A percentile compares a stretch with the other conserved stretches of the same genome.
Conservation (phyloP, 2,888 invertebrate genomes). For the Eumerus sabulonum region DNA sequence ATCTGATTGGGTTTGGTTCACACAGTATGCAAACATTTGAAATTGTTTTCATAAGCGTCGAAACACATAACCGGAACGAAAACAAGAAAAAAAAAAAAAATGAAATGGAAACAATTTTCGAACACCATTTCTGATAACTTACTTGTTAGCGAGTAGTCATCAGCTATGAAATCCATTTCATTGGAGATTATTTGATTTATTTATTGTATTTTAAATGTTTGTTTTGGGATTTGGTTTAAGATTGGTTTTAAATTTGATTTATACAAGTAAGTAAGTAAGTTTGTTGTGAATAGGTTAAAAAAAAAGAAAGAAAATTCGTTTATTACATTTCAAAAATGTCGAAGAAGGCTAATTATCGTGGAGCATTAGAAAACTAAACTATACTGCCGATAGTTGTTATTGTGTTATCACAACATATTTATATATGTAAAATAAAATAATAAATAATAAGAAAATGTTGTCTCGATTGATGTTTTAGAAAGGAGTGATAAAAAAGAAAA, state of each 20-base stretch:
- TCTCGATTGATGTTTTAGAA: no score
- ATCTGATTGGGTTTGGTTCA: conserved; percentile 28
- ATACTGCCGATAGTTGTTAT: background rate
- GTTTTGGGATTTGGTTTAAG: conserved; percentile 47
- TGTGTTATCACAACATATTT: no score
- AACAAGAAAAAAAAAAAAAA: conserved; percentile 41
- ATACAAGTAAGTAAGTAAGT: conserved; percentile 34
- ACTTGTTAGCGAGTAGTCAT: conserved; percentile 84
- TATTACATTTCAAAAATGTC: conserved; percentile 14
- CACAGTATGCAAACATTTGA: conserved; percentile 3
- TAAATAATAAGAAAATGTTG: background rate
- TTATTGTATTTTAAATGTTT: conserved; percentile 39
- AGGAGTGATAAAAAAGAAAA: no score
- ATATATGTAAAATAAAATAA: conserved; percentile 13
- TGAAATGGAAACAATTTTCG: conserved; percentile 39
- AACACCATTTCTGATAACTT: conserved; percentile 78
- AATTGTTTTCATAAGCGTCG: no score
- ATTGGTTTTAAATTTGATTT: conserved; percentile 55
- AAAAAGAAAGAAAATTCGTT: conserved; percentile 18
- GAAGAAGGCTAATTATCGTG: background rate
- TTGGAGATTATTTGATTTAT: conserved; percentile 51
- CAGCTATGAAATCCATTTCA: conserved; percentile 79
- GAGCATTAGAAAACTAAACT: conserved; percentile 9
- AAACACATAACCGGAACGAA: conserved; percentile 25
- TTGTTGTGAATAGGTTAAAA: conserved; percentile 39